Base-by-base conservation (phyloP, 2,888 invertebrate genomes). In the Drosophila meridionalis region DNA sequence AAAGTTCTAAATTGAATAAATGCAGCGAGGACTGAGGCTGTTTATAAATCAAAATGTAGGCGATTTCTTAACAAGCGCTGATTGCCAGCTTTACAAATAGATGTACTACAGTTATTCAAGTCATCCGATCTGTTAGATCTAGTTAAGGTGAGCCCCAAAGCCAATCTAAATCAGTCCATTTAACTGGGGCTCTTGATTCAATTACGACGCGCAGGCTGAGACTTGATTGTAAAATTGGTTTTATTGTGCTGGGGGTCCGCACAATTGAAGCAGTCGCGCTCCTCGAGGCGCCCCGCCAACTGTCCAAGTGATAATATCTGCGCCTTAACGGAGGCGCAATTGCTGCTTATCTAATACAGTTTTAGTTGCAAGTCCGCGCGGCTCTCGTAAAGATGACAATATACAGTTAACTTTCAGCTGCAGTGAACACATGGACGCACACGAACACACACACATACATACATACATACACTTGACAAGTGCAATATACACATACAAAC, bases 101-200 rank as follows among this genome's bases (percentile, higher is more conserved):
- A 55, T 58, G 47, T 53, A 57, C 63, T 53, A 57, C 55, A 45
- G 59, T 38, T 69, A 67, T 68, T 60, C 45, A 45, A 43, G 55
- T 45, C 61, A 52, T 68, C 26, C 30, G 65, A 47, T 61, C 61
- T 47, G 65, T 76, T 80, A 69, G 70, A 57, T 69, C 80, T 86
- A 76, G 86, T 88, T 85, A 80, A 88, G 87, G 85, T 88, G 88
- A 86, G 81, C 63, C 45, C 63, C 75, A 74, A 73, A 76, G 76
- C 70, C 79, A 84, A 82, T 82, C 82, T 79, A 73, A 83, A 82
- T 78, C 73, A 67, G 72, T 83, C 81, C 78, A 86, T 82, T 83
- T 76, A 66, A 56, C 75, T 52, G 55, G 7, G 12, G 8, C 76
- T 69, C 86, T 87, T 83, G 90, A 90, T 88, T 87, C 78, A 90